Base-by-base conservation (phyloP, 2,888 invertebrate species). In the Listrodromus nycthemerus region DNA sequence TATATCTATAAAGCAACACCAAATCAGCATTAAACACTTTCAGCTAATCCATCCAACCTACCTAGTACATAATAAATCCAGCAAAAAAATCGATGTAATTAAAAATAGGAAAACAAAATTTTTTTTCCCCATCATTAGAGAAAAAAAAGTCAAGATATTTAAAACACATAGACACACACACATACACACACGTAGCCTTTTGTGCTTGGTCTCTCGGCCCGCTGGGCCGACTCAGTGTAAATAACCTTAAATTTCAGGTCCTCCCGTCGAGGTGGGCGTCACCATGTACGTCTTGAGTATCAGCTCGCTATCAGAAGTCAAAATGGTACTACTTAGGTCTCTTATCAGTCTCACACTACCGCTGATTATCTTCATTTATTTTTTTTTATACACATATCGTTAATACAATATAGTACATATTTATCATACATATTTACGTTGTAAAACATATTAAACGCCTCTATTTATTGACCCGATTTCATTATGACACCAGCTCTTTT, bases 211-310 rank as follows among this genome's bases (percentile, higher is more conserved):
- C 81, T 85, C 79, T 82, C 88, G 89, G 89, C 89, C 87, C 67
- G 52, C 30, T 80, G 74, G 92, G 92, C 89, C 92, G 92, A 91
- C 92, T 93, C 91, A 93, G 92, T 92, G 91, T 89, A 90, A 92
- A 89, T 92, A 93, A 93, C 91, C 90, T 93, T 93, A 90, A 89
- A 93, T 95, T 95, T 94, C 95, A 96, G 96, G 96, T 94, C 95
- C 95, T 90, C 96, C 97, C 70, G 96, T 97, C 93, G 96, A 96
- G 93, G 96, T 97, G 90, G 96, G 96, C 91, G 96, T 97, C 93
- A 96, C 97, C 94, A 96, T 97, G 95, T 96, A 96, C 95, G 96
- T 97, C 94, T 95, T 96, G 92, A 96, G 96, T 94, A 97, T 97
- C 95, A 96, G 96, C 94, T 96, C 96, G 91, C 95, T 97, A 93